These are phyloP conservation scores for Desmodus rotundus DNA, from an alignment of 2,113 vertebrate genomes.

Conservation along the genomic window DNA sequence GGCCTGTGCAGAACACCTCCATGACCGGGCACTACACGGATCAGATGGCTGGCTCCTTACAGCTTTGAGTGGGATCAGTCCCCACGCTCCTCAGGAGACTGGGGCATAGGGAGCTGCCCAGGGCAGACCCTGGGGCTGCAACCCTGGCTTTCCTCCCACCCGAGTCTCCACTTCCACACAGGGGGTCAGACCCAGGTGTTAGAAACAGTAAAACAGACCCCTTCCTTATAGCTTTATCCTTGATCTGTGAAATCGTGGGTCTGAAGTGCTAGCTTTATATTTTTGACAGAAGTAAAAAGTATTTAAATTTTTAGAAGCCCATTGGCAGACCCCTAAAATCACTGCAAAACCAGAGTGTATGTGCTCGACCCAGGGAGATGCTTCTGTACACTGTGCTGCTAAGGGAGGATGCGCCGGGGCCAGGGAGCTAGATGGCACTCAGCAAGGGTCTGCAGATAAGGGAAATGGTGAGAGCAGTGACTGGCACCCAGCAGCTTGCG, in stretches of 20 bases:
- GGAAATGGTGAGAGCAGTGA: neutral
- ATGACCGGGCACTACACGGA: rapidly evolving
- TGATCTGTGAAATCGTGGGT: neutral
- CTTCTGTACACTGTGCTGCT: rapidly evolving
- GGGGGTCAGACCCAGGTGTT: rapidly evolving
- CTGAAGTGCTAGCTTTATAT: neutral
- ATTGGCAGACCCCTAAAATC: neutral
- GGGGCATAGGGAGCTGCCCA: neutral
- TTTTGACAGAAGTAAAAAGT: neutral
- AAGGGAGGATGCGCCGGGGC: neutral
- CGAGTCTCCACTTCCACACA: too few relatives aligned
- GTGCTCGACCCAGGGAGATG: neutral
- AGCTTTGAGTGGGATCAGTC: neutral
- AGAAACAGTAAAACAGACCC: neutral
- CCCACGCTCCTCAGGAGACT: neutral
- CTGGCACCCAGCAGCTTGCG: neutral
- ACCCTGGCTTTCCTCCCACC: neutral
- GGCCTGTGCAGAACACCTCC: neutral
- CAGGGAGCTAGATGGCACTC: rapidly evolving
- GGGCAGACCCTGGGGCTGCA: rapidly evolving
- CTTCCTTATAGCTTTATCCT: neutral
- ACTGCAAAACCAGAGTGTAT: neutral
- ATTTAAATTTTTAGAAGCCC: neutral
- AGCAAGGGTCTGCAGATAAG: rapidly evolving
- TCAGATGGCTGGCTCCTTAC: neutral